Conservation (phyloP, 2,113 vertebrate species). For the Eonycteris spelaea region DNA sequence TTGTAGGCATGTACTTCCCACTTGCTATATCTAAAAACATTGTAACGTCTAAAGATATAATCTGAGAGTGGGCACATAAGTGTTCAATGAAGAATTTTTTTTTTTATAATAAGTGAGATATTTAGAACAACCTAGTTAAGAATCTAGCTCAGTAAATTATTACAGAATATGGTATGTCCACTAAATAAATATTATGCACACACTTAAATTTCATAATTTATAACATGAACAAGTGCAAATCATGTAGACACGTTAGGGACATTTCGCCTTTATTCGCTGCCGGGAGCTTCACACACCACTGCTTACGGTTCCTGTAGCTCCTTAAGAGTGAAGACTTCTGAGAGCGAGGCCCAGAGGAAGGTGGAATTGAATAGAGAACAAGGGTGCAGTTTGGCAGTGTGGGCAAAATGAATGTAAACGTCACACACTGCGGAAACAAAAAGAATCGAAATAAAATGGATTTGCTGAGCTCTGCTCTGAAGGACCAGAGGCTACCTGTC, state of each 20-base stretch:
- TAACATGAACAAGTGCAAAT: background rate
- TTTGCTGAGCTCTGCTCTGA: too few relatives aligned
- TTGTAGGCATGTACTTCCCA: background rate
- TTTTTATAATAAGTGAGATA: background rate
- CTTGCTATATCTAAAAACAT: background rate
- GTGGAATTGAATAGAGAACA: too few relatives aligned
- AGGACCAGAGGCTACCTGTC: background rate
- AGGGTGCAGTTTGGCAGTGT: too few relatives aligned
- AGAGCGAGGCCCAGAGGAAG: too few relatives aligned
- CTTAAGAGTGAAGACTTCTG: background rate
- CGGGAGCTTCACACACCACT: background rate
- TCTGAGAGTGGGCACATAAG: background rate
- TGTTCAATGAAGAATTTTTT: background rate
- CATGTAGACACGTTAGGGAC: background rate
- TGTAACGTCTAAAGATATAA: background rate
- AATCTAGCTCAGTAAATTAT: background rate
- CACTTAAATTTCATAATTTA: background rate
- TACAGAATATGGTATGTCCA: background rate
- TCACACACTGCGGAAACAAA: too few relatives aligned
- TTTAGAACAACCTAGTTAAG: background rate
- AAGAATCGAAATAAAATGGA: too few relatives aligned
- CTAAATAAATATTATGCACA: background rate
- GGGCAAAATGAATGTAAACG: too few relatives aligned
- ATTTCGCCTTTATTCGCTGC: background rate
- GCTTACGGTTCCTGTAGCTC: background rate